Evolutionary conservation across 2,113 vertebrate species (phyloP).

Genomic region (Apeltes quadracus): DNA sequence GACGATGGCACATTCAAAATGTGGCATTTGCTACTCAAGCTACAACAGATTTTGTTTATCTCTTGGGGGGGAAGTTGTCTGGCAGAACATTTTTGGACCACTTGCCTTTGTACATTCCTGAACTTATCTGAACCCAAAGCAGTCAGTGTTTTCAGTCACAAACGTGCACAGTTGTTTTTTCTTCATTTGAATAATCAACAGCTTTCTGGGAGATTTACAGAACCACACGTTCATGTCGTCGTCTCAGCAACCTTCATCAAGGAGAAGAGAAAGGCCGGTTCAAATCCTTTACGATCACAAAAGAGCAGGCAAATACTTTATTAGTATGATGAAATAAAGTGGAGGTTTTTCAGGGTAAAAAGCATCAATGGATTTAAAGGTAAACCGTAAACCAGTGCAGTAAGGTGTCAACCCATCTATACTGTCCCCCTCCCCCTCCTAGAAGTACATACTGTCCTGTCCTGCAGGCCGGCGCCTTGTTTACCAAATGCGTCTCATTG

Average conservation of each 20-base stretch:
- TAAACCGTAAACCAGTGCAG: background rate
- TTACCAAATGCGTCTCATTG: slow-evolving; percentile 6
- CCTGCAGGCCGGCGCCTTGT: background rate
- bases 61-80: background rate
- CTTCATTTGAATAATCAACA: background rate
- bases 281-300: background rate
- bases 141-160: background rate
- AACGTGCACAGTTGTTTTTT: background rate
- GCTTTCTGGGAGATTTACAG: background rate
- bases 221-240: background rate
- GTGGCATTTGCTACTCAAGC: background rate
- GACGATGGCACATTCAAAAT: background rate
- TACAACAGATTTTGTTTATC: no score
- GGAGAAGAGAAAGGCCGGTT: no score
- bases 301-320: background rate
- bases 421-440: background rate
- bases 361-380: background rate
- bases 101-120: background rate
- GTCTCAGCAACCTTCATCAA: background rate
- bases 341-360: background rate
- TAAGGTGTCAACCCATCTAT: no score
- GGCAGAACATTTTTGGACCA: background rate
- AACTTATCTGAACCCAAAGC: background rate
- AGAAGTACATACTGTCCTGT: background rate
- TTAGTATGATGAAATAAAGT: no score